Base-by-base conservation (phyloP, 2,888 invertebrate species). In the Drymonia ruficornis region DNA sequence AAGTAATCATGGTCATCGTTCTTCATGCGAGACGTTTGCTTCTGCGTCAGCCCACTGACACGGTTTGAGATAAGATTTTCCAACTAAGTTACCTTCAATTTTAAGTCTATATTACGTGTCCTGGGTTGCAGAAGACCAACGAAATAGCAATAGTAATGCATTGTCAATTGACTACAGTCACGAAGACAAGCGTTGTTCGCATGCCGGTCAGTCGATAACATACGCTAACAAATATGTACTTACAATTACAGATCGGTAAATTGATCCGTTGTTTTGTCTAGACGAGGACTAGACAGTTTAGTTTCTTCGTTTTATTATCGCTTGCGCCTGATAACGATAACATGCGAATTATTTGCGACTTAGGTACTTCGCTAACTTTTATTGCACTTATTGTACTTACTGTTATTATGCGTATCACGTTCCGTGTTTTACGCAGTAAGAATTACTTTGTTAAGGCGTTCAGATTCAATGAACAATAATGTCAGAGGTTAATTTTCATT, bases 191-290 rank as follows among this genome's bases (percentile, higher is more conserved):
- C 36, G 13, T 13, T 13, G 36, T 36, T 36, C 5, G 36, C 36
- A 13, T n/a, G 36, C 36, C n/a, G 2, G 11, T 36, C n/a, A 1
- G n/a, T 6, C 36, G 36, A 13, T 36, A 5, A 36, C 13, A 36
- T 42, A 48, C 8, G 48, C 34, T 23, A 52, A 49, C 28, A 40
- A 40, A 36, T 36, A 34, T 48, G 40, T 49, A 40, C 11, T 42
- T 59, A 52, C 67, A 70, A 67, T 70, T 71, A 63, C 45, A 50
- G 44, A 53, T 46, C 50, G 50, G 49, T 61, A 49, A 55, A 49
- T 65, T 59, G 50, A 55, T 64, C 40, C 52, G 56, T 59, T 64
- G 48, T 62, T 65, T 49, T 65, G 72, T 75, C 76, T 78, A 74
- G 78, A 74, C 72, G 46, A 29, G 29, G 51, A 51, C 53, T 61